Percentiles rank a stretch among this genome's conserved stretches.
phyloP scores from a whole-genome alignment of 2,113 vertebrate species.

The Microtus pennsylvanicus region DNA sequence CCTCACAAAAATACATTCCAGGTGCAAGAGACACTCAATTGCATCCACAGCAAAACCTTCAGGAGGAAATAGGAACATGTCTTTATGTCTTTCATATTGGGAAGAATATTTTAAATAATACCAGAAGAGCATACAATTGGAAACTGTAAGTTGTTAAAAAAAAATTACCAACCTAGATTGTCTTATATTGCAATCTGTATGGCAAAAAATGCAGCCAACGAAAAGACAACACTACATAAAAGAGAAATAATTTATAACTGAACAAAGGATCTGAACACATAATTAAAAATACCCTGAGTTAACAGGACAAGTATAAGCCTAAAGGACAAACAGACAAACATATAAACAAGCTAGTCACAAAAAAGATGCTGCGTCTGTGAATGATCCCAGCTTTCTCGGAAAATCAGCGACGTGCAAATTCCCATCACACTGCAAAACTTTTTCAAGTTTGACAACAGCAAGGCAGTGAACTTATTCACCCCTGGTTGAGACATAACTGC shows the following conservation, averaged over 20 bases:
- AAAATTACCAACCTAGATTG: not conserved
- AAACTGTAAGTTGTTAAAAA: not conserved
- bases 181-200: not conserved
- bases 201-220: not conserved
- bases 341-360: not conserved
- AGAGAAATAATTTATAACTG: slow-evolving; percentile 3
- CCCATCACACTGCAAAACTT: not conserved
- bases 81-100: not conserved
- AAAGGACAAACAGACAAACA: not conserved
- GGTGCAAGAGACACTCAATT: slow-evolving; percentile 10
- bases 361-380: not conserved
- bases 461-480: slow-evolving; percentile 1
- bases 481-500: not conserved
- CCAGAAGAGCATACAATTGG: not conserved
- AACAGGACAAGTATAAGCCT: slow-evolving; percentile 26
- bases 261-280: not conserved
- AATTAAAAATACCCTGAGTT: not conserved
- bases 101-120: slow-evolving; percentile 26
- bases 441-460: not conserved
- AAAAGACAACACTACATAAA: slow-evolving; percentile 6
- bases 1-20: slow-evolving; percentile 51
- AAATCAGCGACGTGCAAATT: not conserved
- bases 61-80: slow-evolving; percentile 25
- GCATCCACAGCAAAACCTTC: slow-evolving; percentile 15
- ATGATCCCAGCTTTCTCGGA: not conserved